Conservation (phyloP, 1,140 invertebrate species). For the Eriocheir sinensis region DNA sequence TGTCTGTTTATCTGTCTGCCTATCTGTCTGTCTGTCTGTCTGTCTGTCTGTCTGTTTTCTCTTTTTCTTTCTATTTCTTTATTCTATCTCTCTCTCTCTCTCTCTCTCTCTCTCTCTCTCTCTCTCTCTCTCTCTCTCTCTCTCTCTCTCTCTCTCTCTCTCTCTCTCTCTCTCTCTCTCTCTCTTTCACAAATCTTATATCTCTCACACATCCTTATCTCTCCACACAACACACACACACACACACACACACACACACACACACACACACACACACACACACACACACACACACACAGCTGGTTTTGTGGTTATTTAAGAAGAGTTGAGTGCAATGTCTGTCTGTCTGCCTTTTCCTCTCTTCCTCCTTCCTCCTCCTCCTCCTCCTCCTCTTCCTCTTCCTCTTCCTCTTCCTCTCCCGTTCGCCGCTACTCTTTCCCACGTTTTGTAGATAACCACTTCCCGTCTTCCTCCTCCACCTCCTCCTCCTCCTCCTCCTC, state of each 20-base stretch:
- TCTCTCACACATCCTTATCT: conserved; percentile 1
- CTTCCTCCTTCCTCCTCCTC: conserved; percentile 13
- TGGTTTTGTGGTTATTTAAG: background rate
- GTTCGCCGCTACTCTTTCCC: background rate
- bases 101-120: background rate
- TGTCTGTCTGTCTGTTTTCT: background rate
- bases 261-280: background rate
- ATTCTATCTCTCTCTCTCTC: background rate
- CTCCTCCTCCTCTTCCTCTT: background rate
- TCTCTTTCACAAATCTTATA: background rate
- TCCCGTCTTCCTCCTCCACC: background rate
- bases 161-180: background rate
- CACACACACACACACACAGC: background rate
- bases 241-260: background rate
- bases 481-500: background rate
- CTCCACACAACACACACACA: background rate
- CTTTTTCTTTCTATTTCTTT: background rate
- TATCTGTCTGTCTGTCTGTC: background rate
- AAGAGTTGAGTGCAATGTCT: background rate
- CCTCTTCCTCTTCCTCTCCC: background rate
- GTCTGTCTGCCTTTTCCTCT: background rate
- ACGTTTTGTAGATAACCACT: conserved; percentile 33
- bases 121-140: background rate
- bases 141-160: background rate
- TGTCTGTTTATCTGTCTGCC: background rate